These are phyloP conservation scores for Chunga burmeisteri DNA, from an alignment of 2,113 vertebrate species.

Conservation along the genomic window DNA sequence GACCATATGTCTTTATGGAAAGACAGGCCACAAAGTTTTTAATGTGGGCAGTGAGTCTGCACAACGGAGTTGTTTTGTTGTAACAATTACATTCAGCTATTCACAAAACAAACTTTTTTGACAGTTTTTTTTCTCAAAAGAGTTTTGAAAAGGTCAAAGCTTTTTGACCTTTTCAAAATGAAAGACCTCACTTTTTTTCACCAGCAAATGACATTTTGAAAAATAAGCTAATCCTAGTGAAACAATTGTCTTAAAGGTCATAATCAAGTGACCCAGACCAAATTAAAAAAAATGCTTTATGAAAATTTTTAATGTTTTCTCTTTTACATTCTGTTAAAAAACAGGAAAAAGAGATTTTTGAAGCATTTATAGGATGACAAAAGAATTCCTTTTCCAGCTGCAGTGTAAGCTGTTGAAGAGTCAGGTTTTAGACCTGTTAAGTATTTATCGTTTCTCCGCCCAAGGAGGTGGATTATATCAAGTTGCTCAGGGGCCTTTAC, in stretches of 20 bases:
- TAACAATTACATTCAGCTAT: slow-evolving; percentile 3
- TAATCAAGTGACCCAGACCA: slow-evolving; percentile 49
- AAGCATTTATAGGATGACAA: neutral
- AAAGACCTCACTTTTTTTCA: slow-evolving; percentile 63
- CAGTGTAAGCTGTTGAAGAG: neutral
- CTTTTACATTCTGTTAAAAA: neutral
- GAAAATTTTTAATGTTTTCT: neutral
- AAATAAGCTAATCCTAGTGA: slow-evolving; percentile 59
- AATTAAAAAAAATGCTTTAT: slow-evolving; percentile 20
- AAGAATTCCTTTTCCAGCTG: neutral
- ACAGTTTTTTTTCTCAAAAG: slow-evolving; percentile 46
- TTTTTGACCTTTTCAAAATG: slow-evolving; percentile 65
- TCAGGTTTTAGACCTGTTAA: neutral
- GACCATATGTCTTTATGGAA: neutral
- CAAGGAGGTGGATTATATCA: neutral
- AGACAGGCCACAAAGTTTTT: neutral
- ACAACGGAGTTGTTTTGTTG: slow-evolving; percentile 6
- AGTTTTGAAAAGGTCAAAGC: slow-evolving; percentile 64
- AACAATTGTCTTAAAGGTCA: slow-evolving; percentile 65
- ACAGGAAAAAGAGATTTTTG: neutral
- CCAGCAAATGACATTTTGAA: slow-evolving; percentile 58
- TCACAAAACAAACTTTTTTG: slow-evolving; percentile 63
- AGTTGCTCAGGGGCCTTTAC: neutral
- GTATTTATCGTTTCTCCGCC: neutral
- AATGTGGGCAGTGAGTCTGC: neutral